Percentiles rank a stretch among this genome's conserved stretches.
Evolutionary conservation across 2,888 invertebrate genomes (phyloP).

Genomic region (Frankliniella intonsa): DNA sequence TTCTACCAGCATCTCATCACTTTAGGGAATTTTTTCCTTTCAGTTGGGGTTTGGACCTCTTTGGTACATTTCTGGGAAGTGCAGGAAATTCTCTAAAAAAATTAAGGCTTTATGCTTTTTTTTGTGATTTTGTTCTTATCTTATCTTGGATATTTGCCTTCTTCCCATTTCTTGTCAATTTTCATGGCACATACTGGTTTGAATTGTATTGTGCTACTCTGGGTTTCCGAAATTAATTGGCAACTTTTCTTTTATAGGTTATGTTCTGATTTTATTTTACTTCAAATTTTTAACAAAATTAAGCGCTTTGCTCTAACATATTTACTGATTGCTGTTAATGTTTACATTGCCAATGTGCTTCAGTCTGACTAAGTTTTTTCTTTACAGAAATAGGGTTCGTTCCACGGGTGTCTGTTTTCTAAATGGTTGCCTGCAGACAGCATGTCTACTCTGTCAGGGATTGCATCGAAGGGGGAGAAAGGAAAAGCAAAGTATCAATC

Average conservation of each 20-base stretch:
- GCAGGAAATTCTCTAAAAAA: too few species aligned
- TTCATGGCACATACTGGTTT: too few species aligned
- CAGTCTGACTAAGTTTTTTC: too few species aligned
- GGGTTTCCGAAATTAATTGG: too few species aligned
- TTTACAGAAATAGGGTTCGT: slow-evolving; percentile 62
- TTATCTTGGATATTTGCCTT: too few species aligned
- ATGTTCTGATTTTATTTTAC: background rate
- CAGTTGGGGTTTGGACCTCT: too few species aligned
- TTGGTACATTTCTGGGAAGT: too few species aligned
- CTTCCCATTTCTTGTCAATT: too few species aligned
- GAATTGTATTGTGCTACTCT: too few species aligned
- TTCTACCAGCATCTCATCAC: too few species aligned
- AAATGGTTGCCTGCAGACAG: slow-evolving; percentile 93
- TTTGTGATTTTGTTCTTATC: background rate
- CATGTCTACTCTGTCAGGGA: slow-evolving; percentile 94
- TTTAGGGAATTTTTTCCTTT: too few species aligned
- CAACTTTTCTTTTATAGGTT: background rate
- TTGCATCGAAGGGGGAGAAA: slow-evolving; percentile 77
- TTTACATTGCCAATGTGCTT: background rate
- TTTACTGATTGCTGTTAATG: background rate
- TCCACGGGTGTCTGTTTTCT: slow-evolving; percentile 71
- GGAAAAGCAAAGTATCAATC: slow-evolving; percentile 94
- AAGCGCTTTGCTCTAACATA: background rate
- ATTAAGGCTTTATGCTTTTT: background rate
- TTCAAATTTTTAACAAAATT: background rate